Conservation (phyloP, 2,113 vertebrate species). For the Edolisoma coerulescens region DNA sequence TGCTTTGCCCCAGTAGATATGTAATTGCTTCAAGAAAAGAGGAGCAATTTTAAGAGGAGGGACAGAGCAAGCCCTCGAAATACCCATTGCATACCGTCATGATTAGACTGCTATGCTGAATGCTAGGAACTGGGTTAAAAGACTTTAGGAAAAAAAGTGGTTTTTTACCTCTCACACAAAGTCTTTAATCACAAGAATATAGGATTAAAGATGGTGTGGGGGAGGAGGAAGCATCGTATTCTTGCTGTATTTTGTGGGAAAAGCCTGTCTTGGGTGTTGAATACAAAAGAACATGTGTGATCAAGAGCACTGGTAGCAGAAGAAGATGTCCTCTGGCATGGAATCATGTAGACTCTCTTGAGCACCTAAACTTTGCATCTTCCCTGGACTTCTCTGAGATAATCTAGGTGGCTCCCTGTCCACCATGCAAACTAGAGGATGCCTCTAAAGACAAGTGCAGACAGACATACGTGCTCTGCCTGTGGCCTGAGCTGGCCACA, state of each 20-base stretch:
- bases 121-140: not conserved
- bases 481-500: not conserved
- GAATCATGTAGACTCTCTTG: not conserved
- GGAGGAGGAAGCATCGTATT: not conserved
- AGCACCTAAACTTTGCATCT: not conserved
- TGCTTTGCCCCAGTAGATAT: not conserved
- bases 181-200: not conserved
- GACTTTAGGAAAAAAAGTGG: not conserved
- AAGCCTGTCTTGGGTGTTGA: not conserved
- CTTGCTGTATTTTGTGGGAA: not conserved
- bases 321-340: not conserved
- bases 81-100: not conserved
- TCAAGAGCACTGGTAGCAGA: not conserved
- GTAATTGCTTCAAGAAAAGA: not conserved
- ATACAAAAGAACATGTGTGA: not conserved
- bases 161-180: not conserved
- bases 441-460: not conserved
- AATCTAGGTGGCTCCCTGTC: not conserved
- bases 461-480: not conserved
- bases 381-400: not conserved
- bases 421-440: not conserved
- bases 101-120: not conserved
- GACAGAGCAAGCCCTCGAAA: not conserved
- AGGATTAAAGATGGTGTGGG: slow-evolving; percentile 12
- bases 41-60: not conserved